phyloP scores from a whole-genome alignment of 2,797 vertebrate genomes.

The Artibeus jamaicensis region DNA sequence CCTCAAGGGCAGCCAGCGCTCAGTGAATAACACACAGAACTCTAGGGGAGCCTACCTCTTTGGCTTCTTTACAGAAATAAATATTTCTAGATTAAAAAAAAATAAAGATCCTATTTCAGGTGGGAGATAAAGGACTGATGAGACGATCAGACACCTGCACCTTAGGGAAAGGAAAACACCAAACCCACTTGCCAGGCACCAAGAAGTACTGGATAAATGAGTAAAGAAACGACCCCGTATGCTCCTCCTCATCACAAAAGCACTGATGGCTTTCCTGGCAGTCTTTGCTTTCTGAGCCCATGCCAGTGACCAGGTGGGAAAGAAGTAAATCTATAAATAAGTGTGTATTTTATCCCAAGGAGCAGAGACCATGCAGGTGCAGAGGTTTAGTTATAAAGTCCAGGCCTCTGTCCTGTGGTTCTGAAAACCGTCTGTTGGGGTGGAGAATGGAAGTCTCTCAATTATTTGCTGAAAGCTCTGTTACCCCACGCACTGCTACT shows the following conservation, averaged over 20 bases:
- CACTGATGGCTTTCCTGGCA: rapidly evolving
- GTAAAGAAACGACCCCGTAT: rapidly evolving
- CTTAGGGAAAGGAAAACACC: not conserved
- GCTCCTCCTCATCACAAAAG: not conserved
- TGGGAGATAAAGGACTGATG: not conserved
- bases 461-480: not conserved
- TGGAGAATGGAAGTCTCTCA: not conserved
- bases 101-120: not conserved
- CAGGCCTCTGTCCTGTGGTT: not conserved
- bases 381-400: rapidly evolving
- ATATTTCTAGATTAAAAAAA: not conserved
- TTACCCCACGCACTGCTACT: rapidly evolving
- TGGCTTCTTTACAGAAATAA: not conserved
- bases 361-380: not conserved
- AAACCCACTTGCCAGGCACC: rapidly evolving
- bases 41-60: not conserved
- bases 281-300: not conserved
- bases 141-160: rapidly evolving
- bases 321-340: not conserved
- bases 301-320: not conserved
- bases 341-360: not conserved
- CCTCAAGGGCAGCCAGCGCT: not conserved
- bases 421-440: not conserved
- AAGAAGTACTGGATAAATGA: rapidly evolving
- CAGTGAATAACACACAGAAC: not conserved